These are phyloP conservation scores for Onychomys arenicola DNA, from an alignment of 2,797 vertebrate species.

Conservation along the genomic window DNA sequence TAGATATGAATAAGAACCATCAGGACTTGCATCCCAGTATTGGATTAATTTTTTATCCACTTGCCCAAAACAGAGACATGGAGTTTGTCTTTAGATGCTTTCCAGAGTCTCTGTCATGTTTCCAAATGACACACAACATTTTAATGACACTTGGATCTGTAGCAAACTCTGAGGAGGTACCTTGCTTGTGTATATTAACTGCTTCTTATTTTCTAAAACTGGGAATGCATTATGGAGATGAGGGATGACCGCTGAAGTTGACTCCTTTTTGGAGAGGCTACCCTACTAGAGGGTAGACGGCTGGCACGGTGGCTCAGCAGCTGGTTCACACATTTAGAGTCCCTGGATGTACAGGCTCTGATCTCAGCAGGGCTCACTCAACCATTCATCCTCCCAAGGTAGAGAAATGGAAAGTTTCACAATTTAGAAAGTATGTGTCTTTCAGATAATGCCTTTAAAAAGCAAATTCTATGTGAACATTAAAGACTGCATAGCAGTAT, in stretches of 20 bases:
- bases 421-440: constrained; percentile 81
- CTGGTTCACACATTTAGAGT: constrained; percentile 84
- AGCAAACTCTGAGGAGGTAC: background rate
- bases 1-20: background rate
- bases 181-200: background rate
- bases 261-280: constrained; percentile 28
- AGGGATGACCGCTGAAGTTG: background rate
- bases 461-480: constrained; percentile 81
- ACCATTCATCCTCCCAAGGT: constrained; percentile 85
- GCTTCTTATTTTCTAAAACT: constrained; percentile 28
- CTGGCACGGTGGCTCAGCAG: constrained; percentile 78
- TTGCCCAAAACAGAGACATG: background rate
- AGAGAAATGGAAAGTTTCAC: constrained; percentile 85
- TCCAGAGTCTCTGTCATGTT: background rate
- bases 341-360: constrained; percentile 84
- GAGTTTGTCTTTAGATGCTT: background rate
- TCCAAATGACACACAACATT: background rate
- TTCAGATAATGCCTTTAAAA: constrained; percentile 84
- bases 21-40: background rate
- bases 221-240: constrained; percentile 40
- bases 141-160: background rate
- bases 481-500: constrained; percentile 78
- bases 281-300: constrained; percentile 51
- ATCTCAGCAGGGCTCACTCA: constrained; percentile 85
- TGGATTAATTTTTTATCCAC: background rate